Conservation (phyloP, 2,888 invertebrate species). For the Globia sparganii region DNA sequence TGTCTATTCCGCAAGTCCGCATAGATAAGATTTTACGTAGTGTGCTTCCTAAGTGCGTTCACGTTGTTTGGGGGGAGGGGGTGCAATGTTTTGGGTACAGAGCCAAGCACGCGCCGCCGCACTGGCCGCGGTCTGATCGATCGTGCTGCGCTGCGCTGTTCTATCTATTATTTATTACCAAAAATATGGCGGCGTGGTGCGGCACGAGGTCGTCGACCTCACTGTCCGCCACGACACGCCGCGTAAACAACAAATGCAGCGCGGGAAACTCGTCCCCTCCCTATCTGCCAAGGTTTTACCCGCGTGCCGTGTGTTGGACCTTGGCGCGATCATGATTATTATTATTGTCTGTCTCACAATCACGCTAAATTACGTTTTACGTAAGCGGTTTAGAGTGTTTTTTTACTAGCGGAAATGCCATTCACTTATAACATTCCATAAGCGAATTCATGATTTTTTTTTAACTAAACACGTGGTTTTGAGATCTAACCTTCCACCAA, state of each 20-base stretch:
- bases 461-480: neutral
- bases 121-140: conserved; percentile 83
- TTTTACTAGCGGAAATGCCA: conserved; percentile 46
- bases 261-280: conserved; percentile 82
- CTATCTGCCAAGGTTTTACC: conserved; percentile 71
- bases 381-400: conserved; percentile 20
- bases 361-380: conserved; percentile 27
- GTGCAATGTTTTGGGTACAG: conserved; percentile 84
- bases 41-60: conserved; percentile 62
- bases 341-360: conserved; percentile 37
- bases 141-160: conserved; percentile 84
- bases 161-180: conserved; percentile 89
- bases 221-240: conserved; percentile 75
- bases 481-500: neutral
- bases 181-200: conserved; percentile 88
- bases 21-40: conserved; percentile 52
- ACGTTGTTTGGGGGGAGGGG: conserved; percentile 67
- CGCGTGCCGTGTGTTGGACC: conserved; percentile 54
- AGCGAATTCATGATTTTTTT: neutral
- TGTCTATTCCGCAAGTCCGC: conserved; percentile 23
- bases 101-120: conserved; percentile 82
- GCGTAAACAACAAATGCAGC: conserved; percentile 86
- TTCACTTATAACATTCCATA: neutral
- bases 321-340: conserved; percentile 44
- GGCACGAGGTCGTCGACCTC: conserved; percentile 84